Conservation (phyloP, 2,888 invertebrate genomes). For the Pheosia tremula region DNA sequence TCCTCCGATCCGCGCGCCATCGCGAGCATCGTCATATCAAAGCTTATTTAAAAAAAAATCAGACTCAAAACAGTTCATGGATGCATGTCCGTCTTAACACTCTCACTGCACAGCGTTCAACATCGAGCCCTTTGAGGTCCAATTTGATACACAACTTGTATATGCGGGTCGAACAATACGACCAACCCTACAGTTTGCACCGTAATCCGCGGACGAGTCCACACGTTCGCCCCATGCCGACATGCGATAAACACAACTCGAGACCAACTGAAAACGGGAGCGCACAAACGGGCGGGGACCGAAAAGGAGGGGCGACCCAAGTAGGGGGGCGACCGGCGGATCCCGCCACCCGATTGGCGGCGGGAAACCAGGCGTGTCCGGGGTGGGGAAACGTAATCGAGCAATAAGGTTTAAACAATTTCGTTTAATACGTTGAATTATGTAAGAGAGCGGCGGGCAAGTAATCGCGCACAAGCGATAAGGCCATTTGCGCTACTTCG, state of each 20-base stretch:
- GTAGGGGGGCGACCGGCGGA: slow-evolving; percentile 47
- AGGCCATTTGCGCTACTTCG: slow-evolving; percentile 85
- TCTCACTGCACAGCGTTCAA: slow-evolving; percentile 45
- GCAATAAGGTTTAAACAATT: slow-evolving; percentile 86
- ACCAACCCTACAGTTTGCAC: slow-evolving; percentile 38
- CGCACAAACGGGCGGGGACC: slow-evolving; percentile 62
- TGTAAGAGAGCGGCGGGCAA: slow-evolving; percentile 83
- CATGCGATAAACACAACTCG: slow-evolving; percentile 59
- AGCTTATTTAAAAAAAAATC: slow-evolving; percentile 52
- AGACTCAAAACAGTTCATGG: slow-evolving; percentile 18
- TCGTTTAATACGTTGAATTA: slow-evolving; percentile 86
- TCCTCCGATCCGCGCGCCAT: slow-evolving; percentile 80
- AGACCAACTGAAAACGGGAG: slow-evolving; percentile 56
- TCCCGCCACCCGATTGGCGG: slow-evolving; percentile 68
- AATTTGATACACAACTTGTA: not conserved
- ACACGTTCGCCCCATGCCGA: slow-evolving; percentile 55
- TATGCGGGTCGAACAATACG: not conserved
- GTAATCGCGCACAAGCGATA: slow-evolving; percentile 85
- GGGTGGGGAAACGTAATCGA: slow-evolving; percentile 83
- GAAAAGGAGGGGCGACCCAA: slow-evolving; percentile 42
- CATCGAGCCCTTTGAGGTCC: not conserved
- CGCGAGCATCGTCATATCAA: slow-evolving; percentile 83
- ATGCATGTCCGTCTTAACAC: slow-evolving; percentile 35
- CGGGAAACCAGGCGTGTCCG: slow-evolving; percentile 77
- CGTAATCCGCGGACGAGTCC: slow-evolving; percentile 48